Percentiles rank a stretch among this genome's conserved stretches.
Conservation (phyloP, 2,888 invertebrate genomes). For the Drosophila gaucha region DNA sequence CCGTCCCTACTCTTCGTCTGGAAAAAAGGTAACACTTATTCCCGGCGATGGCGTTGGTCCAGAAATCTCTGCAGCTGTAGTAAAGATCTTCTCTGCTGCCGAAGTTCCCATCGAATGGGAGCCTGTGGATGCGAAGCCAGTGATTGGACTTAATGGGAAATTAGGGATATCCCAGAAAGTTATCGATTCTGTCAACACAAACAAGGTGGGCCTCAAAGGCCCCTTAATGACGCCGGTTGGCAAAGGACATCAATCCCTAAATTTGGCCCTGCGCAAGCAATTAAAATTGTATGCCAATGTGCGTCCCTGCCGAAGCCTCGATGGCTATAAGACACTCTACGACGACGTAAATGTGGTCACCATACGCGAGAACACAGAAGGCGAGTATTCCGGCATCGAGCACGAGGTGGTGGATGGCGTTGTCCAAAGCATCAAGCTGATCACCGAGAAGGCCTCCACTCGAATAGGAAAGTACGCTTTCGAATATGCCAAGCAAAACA, state of each 20-base stretch:
- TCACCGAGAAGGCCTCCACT: slow-evolving; percentile 98
- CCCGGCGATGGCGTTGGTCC: slow-evolving; percentile 99
- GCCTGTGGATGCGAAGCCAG: slow-evolving; percentile 98
- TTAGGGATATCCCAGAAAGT: slow-evolving; percentile 98
- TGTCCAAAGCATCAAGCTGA: slow-evolving; percentile 99
- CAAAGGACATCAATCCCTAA: slow-evolving; percentile 98
- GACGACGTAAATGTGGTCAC: slow-evolving; percentile 99
- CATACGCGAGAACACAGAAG: slow-evolving; percentile 99
- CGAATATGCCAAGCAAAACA: slow-evolving; percentile 96
- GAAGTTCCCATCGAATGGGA: slow-evolving; percentile 99
- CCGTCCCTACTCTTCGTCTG: slow-evolving; percentile 85
- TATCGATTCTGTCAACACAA: slow-evolving; percentile 98
- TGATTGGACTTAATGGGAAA: slow-evolving; percentile 94
- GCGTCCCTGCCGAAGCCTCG: slow-evolving; percentile 97
- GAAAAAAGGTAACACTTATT: slow-evolving; percentile 95
- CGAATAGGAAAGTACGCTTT: slow-evolving; percentile 99
- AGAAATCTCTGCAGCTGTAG: slow-evolving; percentile 98
- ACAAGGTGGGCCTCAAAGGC: slow-evolving; percentile 98
- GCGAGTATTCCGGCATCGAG: slow-evolving; percentile 99
- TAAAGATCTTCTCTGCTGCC: slow-evolving; percentile 97
- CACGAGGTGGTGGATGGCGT: slow-evolving; percentile 99
- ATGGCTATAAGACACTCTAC: slow-evolving; percentile 97
- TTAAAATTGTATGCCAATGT: slow-evolving; percentile 99
- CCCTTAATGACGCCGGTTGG: slow-evolving; percentile 99
- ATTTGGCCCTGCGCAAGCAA: slow-evolving; percentile 98